These are phyloP conservation scores for Emydura subglobosa DNA, from an alignment of 2,113 vertebrate genomes.

Conservation along the genomic window DNA sequence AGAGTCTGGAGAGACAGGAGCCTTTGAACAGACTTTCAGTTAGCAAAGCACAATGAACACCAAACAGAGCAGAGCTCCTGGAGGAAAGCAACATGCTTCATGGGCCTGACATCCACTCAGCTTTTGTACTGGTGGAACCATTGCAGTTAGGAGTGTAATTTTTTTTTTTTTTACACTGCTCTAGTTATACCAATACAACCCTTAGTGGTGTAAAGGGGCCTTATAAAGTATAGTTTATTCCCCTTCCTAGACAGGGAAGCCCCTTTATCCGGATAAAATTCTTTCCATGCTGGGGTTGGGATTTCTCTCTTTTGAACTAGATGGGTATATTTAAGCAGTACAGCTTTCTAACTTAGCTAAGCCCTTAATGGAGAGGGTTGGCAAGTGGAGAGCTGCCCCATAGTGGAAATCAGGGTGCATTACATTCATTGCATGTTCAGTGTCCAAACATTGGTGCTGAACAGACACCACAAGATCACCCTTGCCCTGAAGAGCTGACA, in stretches of 20 bases:
- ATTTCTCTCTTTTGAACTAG: background rate
- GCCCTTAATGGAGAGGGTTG: background rate
- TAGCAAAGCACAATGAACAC: rapidly evolving
- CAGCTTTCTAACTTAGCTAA: background rate
- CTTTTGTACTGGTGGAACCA: background rate
- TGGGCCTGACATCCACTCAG: background rate
- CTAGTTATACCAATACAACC: background rate
- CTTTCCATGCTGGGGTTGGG: too few relatives aligned
- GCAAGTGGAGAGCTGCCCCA: background rate
- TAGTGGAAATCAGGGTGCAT: background rate
- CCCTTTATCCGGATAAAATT: background rate
- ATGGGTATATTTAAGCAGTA: background rate
- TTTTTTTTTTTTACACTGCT: too few relatives aligned
- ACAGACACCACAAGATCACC: background rate
- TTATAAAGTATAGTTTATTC: background rate
- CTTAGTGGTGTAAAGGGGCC: background rate
- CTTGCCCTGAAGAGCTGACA: background rate
- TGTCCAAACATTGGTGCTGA: background rate
- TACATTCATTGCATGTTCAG: background rate
- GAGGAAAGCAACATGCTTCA: background rate
- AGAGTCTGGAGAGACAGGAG: rapidly evolving
- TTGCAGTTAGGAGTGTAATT: background rate
- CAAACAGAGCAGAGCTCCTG: background rate
- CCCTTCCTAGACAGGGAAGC: background rate
- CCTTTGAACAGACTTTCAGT: background rate